Conservation (phyloP, 92 coral and sea anemone genomes). For the Porites cylindrica region DNA sequence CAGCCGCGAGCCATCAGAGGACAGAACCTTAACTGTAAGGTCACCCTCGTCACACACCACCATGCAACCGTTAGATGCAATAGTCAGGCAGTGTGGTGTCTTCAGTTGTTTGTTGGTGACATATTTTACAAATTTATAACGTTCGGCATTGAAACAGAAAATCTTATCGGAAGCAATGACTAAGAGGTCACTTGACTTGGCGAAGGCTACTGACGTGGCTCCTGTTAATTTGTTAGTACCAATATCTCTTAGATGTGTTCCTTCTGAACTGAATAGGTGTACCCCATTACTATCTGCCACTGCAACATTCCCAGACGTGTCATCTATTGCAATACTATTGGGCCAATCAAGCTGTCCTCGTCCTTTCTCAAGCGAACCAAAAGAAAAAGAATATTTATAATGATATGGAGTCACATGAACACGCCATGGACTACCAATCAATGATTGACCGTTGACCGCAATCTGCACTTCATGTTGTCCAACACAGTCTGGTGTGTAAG, state of each 20-base stretch:
- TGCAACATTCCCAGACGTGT: neutral
- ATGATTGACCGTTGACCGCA: conserved; percentile 44
- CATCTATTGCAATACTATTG: neutral
- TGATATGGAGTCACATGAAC: conserved; percentile 43
- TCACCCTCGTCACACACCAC: too few species aligned
- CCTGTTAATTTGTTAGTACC: neutral
- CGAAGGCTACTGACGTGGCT: neutral
- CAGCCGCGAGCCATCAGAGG: too few species aligned
- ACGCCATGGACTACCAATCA: conserved; percentile 54
- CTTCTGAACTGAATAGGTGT: too few species aligned
- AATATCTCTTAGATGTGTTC: neutral
- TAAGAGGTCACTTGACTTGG: neutral
- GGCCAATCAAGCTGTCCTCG: neutral
- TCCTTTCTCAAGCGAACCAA: neutral
- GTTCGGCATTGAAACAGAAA: too few species aligned
- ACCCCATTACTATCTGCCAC: too few species aligned
- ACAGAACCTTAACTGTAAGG: too few species aligned
- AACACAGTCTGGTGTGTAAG: conserved; percentile 29
- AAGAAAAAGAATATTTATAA: neutral
- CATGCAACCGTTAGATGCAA: too few species aligned
- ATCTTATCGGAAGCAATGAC: neutral
- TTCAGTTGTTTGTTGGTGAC: conserved; percentile 30
- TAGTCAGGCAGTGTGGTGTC: too few species aligned
- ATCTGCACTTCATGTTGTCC: conserved; percentile 60
- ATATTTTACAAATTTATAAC: conserved; percentile 9